Evolutionary conservation across 2,888 invertebrate species (phyloP).

Genomic region (Crioceris asparagi): DNA sequence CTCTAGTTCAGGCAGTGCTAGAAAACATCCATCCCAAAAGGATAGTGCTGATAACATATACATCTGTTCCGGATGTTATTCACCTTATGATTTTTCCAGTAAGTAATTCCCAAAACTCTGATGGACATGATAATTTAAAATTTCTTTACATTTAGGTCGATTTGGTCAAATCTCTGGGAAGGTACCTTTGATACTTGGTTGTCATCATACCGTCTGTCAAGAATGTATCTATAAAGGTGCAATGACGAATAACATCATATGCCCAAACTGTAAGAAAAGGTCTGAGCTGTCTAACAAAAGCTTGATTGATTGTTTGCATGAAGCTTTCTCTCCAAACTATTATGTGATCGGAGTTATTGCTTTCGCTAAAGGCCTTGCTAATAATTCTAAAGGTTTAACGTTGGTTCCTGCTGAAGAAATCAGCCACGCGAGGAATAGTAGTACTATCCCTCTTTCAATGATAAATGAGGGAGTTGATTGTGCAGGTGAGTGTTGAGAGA

Average conservation of each 20-base stretch:
- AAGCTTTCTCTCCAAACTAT: conserved; percentile 34
- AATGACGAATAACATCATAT: conserved; percentile 31
- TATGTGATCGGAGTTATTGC: conserved; percentile 30
- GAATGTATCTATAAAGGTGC: conserved; percentile 43
- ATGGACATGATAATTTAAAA: not conserved
- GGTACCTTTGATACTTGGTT: conserved; percentile 50
- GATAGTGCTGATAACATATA: too few species aligned
- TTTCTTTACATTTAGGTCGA: conserved; percentile 14
- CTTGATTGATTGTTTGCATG: conserved; percentile 19
- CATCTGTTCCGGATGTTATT: conserved; percentile 13
- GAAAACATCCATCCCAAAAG: too few species aligned
- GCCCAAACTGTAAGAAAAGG: conserved; percentile 40
- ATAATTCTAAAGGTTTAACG: conserved; percentile 5
- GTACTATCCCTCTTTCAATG: not conserved
- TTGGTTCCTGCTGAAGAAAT: conserved; percentile 5
- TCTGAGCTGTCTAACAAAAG: conserved; percentile 25
- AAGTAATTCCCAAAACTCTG: conserved; percentile 7
- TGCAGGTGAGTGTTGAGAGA: too few species aligned
- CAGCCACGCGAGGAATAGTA: conserved; percentile 1
- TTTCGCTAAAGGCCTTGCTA: conserved; percentile 14
- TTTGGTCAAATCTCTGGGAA: conserved; percentile 21
- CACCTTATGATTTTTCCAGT: conserved; percentile 13
- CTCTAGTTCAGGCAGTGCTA: too few species aligned
- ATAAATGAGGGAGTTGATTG: too few species aligned
- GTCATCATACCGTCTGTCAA: conserved; percentile 60